Percentiles rank a stretch among this genome's conserved stretches.
Evolutionary conservation across 2,797 vertebrate species (phyloP).

Genomic region (Rachycentron canadum): DNA sequence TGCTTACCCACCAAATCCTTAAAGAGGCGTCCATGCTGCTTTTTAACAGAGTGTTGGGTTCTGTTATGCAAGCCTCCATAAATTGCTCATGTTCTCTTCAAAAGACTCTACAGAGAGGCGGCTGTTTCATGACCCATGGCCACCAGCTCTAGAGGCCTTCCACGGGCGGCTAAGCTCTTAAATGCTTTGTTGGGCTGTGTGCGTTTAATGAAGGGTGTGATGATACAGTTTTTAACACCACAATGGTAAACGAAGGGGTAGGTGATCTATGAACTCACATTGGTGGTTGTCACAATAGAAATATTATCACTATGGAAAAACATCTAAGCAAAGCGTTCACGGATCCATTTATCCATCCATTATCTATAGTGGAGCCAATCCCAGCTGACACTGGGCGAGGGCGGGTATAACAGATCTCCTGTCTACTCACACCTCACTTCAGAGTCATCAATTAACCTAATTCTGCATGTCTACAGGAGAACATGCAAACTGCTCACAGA

Average conservation of each 20-base stretch:
- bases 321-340: not conserved
- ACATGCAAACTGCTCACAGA: no score
- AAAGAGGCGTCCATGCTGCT: slow-evolving; percentile 37
- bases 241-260: not conserved
- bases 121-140: slow-evolving; percentile 49
- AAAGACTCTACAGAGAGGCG: slow-evolving; percentile 38
- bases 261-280: slow-evolving; percentile 1
- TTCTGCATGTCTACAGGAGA: no score
- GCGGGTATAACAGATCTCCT: no score
- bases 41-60: slow-evolving; percentile 57
- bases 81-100: slow-evolving; percentile 51
- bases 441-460: no score
- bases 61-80: slow-evolving; percentile 58
- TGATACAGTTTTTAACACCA: not conserved
- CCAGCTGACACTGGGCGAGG: no score
- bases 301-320: not conserved
- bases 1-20: slow-evolving; percentile 48
- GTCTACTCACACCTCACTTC: no score
- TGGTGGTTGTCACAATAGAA: not conserved
- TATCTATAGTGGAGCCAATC: no score
- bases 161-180: not conserved
- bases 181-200: slow-evolving; percentile 16
- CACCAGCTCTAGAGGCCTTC: slow-evolving; percentile 28
- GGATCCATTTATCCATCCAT: not conserved
- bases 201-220: not conserved